phyloP scores from a whole-genome alignment of 2,113 vertebrate genomes.

The Microcebus ravelobensis region DNA sequence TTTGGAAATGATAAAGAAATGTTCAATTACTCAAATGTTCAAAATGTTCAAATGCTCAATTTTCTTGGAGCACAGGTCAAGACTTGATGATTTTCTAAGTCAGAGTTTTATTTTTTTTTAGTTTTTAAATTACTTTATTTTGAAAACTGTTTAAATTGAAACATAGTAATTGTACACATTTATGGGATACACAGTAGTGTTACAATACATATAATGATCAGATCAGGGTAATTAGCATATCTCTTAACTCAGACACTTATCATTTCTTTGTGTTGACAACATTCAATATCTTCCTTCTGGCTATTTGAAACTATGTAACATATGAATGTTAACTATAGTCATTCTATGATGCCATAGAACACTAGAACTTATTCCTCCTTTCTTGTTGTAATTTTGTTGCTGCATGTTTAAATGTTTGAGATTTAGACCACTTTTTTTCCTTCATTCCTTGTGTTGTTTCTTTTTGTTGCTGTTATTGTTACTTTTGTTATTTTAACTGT shows the following conservation, averaged over 20 bases:
- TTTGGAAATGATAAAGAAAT: not conserved
- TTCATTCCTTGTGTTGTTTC: not conserved
- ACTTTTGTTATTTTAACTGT: not conserved
- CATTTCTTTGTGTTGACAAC: not conserved
- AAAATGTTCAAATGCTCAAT: too few species aligned
- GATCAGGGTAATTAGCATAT: not conserved
- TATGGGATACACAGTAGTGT: not conserved
- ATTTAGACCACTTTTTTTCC: not conserved
- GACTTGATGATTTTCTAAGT: not conserved
- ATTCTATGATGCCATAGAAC: not conserved
- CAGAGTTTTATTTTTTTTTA: not conserved
- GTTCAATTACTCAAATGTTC: too few species aligned
- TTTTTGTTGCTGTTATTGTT: not conserved
- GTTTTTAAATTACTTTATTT: not conserved
- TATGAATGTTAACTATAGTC: not conserved
- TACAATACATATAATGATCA: not conserved
- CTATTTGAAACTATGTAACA: not conserved
- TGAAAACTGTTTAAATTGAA: not conserved
- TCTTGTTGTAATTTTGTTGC: not conserved
- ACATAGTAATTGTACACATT: not conserved
- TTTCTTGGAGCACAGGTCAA: too few species aligned
- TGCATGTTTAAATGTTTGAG: not conserved
- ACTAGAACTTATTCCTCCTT: not conserved
- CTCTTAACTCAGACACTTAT: not conserved
- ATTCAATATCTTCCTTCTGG: not conserved